These are phyloP conservation scores for Rhagonycha fulva DNA, from an alignment of 2,888 invertebrate species.

Conservation along the genomic window DNA sequence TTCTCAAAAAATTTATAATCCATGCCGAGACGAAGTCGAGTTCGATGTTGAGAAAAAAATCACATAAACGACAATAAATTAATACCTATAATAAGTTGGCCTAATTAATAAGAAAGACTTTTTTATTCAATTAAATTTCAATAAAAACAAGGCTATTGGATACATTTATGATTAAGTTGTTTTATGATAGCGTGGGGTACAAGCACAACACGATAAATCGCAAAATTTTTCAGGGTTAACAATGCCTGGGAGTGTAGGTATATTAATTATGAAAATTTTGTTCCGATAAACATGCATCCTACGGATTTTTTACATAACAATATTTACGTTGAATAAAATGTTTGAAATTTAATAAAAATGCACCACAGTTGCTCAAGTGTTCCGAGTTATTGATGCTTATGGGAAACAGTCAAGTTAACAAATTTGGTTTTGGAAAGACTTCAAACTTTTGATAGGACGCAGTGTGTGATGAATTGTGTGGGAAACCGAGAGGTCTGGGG, in stretches of 20 bases:
- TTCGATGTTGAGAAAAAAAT: too few species aligned
- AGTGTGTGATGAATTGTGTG: too few species aligned
- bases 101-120: neutral
- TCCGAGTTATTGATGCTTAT: neutral
- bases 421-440: neutral
- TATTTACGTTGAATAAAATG: neutral
- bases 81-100: neutral
- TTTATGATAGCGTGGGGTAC: neutral
- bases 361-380: neutral
- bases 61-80: too few species aligned
- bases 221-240: neutral
- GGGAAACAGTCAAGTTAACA: neutral
- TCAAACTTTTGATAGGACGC: too few species aligned
- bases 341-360: neutral
- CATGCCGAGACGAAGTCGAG: too few species aligned
- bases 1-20: too few species aligned
- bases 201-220: neutral
- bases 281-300: neutral
- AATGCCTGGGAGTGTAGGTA: neutral
- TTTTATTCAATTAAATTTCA: neutral
- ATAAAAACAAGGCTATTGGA: neutral
- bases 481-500: too few species aligned
- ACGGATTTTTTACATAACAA: neutral
- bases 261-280: neutral
- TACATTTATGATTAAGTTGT: neutral